Evolutionary conservation across 2,888 invertebrate genomes (phyloP).

Genomic region (Caenorhabditis japonica): DNA sequence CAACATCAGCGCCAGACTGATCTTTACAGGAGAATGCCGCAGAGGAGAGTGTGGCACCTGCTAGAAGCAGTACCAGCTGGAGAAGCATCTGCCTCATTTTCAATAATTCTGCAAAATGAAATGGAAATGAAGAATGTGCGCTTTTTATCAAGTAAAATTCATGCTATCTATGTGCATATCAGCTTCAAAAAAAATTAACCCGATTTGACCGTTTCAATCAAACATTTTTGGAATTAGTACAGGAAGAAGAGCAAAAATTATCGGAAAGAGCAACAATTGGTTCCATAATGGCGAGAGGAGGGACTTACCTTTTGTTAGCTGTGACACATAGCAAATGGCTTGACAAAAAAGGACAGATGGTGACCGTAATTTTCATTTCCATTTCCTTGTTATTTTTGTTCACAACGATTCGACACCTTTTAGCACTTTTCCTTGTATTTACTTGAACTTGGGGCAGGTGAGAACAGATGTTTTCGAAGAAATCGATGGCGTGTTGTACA

Average conservation of each 20-base stretch:
- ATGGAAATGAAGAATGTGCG: slow-evolving; percentile 14
- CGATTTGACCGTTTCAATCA: slow-evolving; percentile 32
- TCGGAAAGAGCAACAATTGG: background rate
- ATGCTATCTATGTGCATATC: slow-evolving; percentile 18
- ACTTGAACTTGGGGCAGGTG: slow-evolving; percentile 1
- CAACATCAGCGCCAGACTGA: slow-evolving; percentile 68
- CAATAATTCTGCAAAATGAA: slow-evolving; percentile 10
- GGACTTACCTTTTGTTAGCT: slow-evolving; percentile 4
- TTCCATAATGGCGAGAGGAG: background rate
- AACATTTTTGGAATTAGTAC: slow-evolving; percentile 19
- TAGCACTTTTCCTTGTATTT: slow-evolving; percentile 17
- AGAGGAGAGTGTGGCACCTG: slow-evolving; percentile 15
- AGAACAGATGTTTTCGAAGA: slow-evolving; percentile 2
- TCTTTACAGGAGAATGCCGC: slow-evolving; percentile 69
- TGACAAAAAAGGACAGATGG: slow-evolving; percentile 15
- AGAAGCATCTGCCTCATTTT: slow-evolving; percentile 16
- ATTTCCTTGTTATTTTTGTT: slow-evolving; percentile 4
- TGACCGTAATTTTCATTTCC: background rate
- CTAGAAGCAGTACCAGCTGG: slow-evolving; percentile 22
- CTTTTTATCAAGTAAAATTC: slow-evolving; percentile 28
- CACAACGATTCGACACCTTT: slow-evolving; percentile 11
- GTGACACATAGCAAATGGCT: no score
- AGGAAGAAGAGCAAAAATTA: background rate
- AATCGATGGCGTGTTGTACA: background rate
- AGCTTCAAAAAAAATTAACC: no score